These are phyloP conservation scores for Trachops cirrhosus DNA, from an alignment of 2,797 vertebrate species.

Conservation along the genomic window DNA sequence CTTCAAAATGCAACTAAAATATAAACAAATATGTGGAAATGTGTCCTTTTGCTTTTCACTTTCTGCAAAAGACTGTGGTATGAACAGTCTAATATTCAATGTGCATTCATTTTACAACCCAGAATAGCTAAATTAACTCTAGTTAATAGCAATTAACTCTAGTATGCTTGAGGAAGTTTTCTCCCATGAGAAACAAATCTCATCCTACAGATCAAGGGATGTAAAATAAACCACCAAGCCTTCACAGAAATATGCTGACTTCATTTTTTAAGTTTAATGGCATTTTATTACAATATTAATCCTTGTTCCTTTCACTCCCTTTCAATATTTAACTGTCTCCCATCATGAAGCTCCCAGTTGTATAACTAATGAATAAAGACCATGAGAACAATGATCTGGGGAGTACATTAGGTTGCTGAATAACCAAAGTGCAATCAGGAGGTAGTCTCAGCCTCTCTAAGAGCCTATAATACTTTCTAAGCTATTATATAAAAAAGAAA, in stretches of 20 bases:
- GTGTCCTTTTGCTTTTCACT: conserved; percentile 70
- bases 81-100: conserved; percentile 68
- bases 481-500: conserved; percentile 36
- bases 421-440: neutral
- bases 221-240: conserved; percentile 10
- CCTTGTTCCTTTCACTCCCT: neutral
- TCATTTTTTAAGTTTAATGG: conserved; percentile 25
- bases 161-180: neutral
- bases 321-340: conserved; percentile 48
- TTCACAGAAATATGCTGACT: neutral
- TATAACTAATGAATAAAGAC: conserved; percentile 24
- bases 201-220: conserved; percentile 10
- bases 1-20: too few relatives aligned
- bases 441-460: neutral
- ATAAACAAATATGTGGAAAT: neutral
- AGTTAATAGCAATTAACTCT: conserved; percentile 66
- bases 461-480: neutral
- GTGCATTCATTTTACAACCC: conserved; percentile 59
- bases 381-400: conserved; percentile 1
- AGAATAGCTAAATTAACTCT: conserved; percentile 69
- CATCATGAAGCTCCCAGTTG: conserved; percentile 22
- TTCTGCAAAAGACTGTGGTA: conserved; percentile 57
- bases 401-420: neutral
- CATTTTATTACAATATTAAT: conserved; percentile 39
- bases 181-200: conserved; percentile 53